Conservation (phyloP, 2,113 vertebrate genomes). For the Etheostoma cragini region DNA sequence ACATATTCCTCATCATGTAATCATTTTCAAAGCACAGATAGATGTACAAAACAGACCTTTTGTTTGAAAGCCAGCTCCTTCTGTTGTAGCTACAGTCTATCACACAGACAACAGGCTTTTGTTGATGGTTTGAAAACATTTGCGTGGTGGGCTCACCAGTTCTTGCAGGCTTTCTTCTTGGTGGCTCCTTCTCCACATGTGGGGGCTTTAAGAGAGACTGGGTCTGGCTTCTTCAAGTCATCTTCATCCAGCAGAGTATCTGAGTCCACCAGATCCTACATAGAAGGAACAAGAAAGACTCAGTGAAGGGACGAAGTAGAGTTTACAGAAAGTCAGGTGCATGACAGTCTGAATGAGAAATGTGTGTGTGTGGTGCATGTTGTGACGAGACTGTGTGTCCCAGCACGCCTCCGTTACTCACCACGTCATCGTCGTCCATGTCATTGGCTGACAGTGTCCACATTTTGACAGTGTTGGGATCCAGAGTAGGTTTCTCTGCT, state of each 20-base stretch:
- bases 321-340: not conserved
- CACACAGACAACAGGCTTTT: not conserved
- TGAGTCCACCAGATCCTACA: conserved; percentile 93
- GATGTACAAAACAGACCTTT: not conserved
- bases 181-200: conserved; percentile 86
- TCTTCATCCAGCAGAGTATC: conserved; percentile 93
- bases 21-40: no score
- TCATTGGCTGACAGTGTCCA: conserved; percentile 95
- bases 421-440: conserved; percentile 91
- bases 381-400: not conserved
- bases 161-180: conserved; percentile 95
- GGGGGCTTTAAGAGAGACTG: conserved; percentile 86
- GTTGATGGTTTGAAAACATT: not conserved
- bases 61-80: not conserved
- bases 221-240: conserved; percentile 93
- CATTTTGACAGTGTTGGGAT: conserved; percentile 87
- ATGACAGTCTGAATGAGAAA: not conserved
- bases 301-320: not conserved
- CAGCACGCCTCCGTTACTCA: conserved; percentile 70
- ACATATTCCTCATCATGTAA: not conserved
- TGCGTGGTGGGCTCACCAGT: conserved; percentile 87
- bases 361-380: not conserved
- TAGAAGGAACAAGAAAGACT: not conserved
- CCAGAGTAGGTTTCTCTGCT: conserved; percentile 88
- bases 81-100: not conserved